Base-by-base conservation (phyloP, 2,888 invertebrate species). In the Imbricaverruca yamaguchii region DNA sequence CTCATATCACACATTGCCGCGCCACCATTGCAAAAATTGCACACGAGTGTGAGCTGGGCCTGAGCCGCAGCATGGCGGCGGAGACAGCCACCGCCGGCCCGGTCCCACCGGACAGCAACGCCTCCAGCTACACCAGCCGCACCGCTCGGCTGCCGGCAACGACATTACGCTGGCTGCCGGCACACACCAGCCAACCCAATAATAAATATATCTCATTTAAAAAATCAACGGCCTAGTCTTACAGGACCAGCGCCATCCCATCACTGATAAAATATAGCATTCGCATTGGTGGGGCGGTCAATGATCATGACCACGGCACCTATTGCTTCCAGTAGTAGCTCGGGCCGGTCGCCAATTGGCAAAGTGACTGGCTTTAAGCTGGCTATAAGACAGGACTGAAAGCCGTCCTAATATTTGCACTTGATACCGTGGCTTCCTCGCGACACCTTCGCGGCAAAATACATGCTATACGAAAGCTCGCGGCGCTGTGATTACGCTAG, bases 381-480 rank as follows among this genome's bases (percentile, higher is more conserved):
- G 39, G 39, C 39, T 39, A 39, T 39, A 39, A 61, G 61, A 61
- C 61, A 18, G 8, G 13, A 21, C 15, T 15, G 61, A 15, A 61
- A 15, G 21, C 18, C 21, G 18, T 61, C 18, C 11, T 15, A 59
- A 18, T 18, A 61, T 61, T 61, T 21, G 61, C 61, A 18, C 61
- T 15, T 21, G 61, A 61, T 61, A 8, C 21, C 18, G 15, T 15
- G 61, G 18, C 21, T 61, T 61, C 18, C 18, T 15, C 61, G 61
- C 61, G 21, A 15, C 61, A n/a, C n/a, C 65, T n/a, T 65, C 18
- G 23, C 39, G 39, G 39, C 39, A 65, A 65, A 65, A 65, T 65
- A 65, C 23, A 65, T 65, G 65, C 18, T 23, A 39, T 25, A 69
- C 12, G 69, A 69, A 69, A 69, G 69, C 69, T 69, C 69, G 69